phyloP scores from a whole-genome alignment of 2,113 vertebrate genomes.

The Oreochromis niloticus region DNA sequence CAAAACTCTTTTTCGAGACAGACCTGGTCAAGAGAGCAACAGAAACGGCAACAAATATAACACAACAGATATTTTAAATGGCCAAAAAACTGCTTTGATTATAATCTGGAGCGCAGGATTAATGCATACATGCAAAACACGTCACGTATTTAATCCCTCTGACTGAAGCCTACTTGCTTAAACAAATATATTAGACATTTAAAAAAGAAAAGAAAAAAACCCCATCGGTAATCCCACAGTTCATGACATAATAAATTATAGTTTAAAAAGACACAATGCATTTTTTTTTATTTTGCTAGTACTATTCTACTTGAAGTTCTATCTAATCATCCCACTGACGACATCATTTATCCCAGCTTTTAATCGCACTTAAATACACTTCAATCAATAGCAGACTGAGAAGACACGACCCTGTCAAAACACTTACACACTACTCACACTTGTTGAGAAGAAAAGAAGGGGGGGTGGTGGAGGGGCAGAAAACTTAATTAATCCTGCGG shows the following conservation, averaged over 20 bases:
- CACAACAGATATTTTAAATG: not conserved
- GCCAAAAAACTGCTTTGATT: not conserved
- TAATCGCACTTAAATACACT: not conserved
- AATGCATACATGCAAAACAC: not conserved
- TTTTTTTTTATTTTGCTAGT: not conserved
- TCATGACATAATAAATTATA: not conserved
- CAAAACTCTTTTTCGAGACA: not conserved
- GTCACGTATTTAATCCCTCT: not conserved
- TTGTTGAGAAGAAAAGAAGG: not conserved
- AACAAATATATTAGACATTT: not conserved
- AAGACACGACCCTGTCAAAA: not conserved
- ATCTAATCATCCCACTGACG: not conserved
- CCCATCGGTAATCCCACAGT: not conserved
- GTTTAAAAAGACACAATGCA: not conserved
- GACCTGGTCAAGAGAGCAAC: not conserved
- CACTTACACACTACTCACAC: not conserved
- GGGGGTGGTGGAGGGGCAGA: not conserved
- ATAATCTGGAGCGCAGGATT: not conserved
- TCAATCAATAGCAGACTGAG: not conserved
- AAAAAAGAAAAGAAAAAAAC: accelerated
- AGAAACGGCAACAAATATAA: not conserved
- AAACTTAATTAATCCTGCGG: not conserved
- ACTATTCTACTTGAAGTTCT: not conserved
- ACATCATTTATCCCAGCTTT: not conserved
- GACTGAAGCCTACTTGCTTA: not conserved